Percentiles rank a stretch among this genome's conserved stretches.
These are phyloP conservation scores for Trichogramma evanescens DNA, from an alignment of 2,888 invertebrate genomes.

Conservation along the genomic window DNA sequence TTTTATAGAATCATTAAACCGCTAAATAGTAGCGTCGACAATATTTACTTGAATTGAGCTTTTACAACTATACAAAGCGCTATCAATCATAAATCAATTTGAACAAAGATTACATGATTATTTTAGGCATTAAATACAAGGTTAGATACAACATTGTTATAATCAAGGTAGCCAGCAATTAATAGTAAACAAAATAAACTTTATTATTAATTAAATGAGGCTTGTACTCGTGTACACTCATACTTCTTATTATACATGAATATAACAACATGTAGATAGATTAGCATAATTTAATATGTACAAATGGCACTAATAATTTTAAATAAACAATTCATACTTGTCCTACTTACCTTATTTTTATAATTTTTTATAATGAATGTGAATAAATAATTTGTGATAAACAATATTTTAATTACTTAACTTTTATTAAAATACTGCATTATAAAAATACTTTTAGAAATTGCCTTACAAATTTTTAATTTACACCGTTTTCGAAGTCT, in stretches of 20 bases:
- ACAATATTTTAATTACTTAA: neutral
- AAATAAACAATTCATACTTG: conserved; percentile 1
- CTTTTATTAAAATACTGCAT: conserved; percentile 23
- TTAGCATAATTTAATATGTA: conserved; percentile 12
- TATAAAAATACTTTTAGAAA: conserved; percentile 4
- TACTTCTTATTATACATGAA: no score
- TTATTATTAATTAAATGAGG: no score
- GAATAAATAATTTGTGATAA: neutral
- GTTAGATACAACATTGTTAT: no score
- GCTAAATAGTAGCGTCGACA: conserved; percentile 16
- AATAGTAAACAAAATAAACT: no score
- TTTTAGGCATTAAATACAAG: no score
- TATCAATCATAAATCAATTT: conserved; percentile 16
- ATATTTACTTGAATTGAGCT: conserved; percentile 23
- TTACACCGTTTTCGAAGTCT: conserved; percentile 66
- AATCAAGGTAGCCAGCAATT: no score
- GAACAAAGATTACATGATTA: no score
- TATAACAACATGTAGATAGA: conserved; percentile 21
- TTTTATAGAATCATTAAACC: conserved; percentile 19
- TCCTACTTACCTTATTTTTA: neutral
- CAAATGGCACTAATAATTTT: conserved; percentile 24
- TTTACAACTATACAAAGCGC: conserved; percentile 15
- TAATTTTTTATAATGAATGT: conserved; percentile 44
- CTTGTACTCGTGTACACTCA: no score
- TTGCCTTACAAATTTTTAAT: conserved; percentile 11